phyloP scores from a whole-genome alignment of 1,140 invertebrate genomes.

The Orchesella cincta region DNA sequence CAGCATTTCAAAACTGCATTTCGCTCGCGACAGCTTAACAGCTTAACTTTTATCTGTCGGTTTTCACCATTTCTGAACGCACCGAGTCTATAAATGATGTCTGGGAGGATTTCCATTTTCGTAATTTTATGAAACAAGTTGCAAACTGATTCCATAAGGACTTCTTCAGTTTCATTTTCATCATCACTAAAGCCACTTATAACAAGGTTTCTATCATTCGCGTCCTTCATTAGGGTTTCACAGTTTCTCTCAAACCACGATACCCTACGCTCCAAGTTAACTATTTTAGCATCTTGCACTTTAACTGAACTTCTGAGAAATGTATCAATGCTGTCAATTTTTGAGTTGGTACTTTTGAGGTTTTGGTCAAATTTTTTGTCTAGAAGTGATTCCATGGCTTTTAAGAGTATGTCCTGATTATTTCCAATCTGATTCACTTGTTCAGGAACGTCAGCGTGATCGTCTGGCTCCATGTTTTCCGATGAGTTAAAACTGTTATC shows the following conservation, averaged over 20 bases:
- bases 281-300: background rate
- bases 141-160: background rate
- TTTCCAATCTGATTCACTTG: no score
- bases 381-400: no score
- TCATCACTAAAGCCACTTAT: background rate
- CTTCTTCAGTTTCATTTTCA: background rate
- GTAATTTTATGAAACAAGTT: background rate
- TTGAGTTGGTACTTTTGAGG: background rate
- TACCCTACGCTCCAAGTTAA: background rate
- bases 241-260: background rate
- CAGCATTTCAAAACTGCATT: background rate
- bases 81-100: background rate
- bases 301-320: background rate
- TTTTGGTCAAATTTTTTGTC: background rate
- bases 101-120: background rate
- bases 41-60: background rate
- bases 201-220: background rate
- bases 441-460: no score
- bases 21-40: background rate
- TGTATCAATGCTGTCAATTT: background rate
- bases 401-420: no score
- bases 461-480: no score
- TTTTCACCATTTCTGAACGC: background rate
- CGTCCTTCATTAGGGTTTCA: background rate
- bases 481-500: no score